These are phyloP conservation scores for Lasaia peninsularis DNA, from an alignment of 1,140 invertebrate genomes.

Conservation along the genomic window DNA sequence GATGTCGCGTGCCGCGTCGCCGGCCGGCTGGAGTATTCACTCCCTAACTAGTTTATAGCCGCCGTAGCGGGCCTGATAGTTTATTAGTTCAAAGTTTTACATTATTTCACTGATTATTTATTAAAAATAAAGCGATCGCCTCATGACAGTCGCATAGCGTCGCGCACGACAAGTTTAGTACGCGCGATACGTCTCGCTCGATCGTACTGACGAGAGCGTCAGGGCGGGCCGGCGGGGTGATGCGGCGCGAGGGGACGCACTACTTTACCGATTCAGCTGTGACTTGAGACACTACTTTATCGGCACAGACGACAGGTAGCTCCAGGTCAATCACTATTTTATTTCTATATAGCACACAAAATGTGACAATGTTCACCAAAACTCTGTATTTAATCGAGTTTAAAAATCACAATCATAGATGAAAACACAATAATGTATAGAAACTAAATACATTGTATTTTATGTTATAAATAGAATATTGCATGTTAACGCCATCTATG, in stretches of 20 bases:
- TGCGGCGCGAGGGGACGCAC: constrained; percentile 39
- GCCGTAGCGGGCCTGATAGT: constrained; percentile 31
- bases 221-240: constrained; percentile 40
- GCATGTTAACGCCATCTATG: constrained; percentile 17
- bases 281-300: constrained; percentile 33
- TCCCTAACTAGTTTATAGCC: constrained; percentile 27
- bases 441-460: not conserved
- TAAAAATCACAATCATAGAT: not conserved
- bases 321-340: constrained; percentile 21
- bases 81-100: constrained; percentile 51
- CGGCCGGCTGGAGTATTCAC: constrained; percentile 53
- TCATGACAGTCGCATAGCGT: constrained; percentile 60
- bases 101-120: constrained; percentile 71
- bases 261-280: constrained; percentile 42
- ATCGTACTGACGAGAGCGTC: constrained; percentile 52
- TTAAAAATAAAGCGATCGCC: constrained; percentile 50
- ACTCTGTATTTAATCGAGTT: not conserved
- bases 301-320: constrained; percentile 49
- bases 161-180: constrained; percentile 43
- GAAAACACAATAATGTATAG: not conserved
- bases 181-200: constrained; percentile 57
- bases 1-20: constrained; percentile 58
- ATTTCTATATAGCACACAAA: not conserved
- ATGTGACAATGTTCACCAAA: not conserved
- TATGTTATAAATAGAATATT: not conserved